phyloP scores from a whole-genome alignment of 2,888 invertebrate species.

The Tetrapedia diversipes region DNA sequence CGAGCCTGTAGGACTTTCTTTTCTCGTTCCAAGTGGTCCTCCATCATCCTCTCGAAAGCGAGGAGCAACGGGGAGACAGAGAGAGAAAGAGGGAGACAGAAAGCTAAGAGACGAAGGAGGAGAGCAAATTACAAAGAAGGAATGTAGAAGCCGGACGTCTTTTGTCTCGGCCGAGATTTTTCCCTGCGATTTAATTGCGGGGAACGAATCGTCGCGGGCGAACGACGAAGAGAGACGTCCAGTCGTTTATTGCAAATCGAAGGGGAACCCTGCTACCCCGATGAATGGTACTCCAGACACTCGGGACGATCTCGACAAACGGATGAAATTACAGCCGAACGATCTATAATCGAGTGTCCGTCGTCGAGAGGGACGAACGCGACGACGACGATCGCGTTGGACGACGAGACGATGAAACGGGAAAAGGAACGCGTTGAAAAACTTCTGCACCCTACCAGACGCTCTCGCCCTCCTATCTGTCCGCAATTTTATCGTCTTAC shows the following conservation, averaged over 20 bases:
- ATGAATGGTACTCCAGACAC: constrained; percentile 54
- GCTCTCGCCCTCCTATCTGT: background rate
- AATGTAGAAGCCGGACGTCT: constrained; percentile 62
- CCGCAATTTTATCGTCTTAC: constrained; percentile 9
- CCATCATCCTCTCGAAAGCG: constrained; percentile 49
- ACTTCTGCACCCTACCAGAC: background rate
- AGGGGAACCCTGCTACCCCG: constrained; percentile 52
- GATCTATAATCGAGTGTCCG: constrained; percentile 55
- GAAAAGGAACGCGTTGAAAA: constrained; percentile 11
- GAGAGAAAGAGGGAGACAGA: constrained; percentile 3
- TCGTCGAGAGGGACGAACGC: background rate
- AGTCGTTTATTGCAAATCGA: constrained; percentile 68
- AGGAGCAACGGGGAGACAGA: constrained; percentile 3
- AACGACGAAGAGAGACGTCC: constrained; percentile 41
- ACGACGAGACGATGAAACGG: constrained; percentile 1
- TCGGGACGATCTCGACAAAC: constrained; percentile 57
- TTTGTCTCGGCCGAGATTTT: constrained; percentile 63
- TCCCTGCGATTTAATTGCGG: constrained; percentile 66
- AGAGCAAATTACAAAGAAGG: constrained; percentile 50
- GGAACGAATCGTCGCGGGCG: constrained; percentile 54
- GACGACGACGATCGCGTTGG: background rate
- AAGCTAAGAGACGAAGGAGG: too few species aligned
- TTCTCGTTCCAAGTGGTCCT: constrained; percentile 55
- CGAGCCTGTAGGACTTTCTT: constrained; percentile 53
- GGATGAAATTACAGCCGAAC: constrained; percentile 55